These are phyloP conservation scores for Plebejus melissa DNA, from an alignment of 2,888 invertebrate genomes.

Conservation along the genomic window DNA sequence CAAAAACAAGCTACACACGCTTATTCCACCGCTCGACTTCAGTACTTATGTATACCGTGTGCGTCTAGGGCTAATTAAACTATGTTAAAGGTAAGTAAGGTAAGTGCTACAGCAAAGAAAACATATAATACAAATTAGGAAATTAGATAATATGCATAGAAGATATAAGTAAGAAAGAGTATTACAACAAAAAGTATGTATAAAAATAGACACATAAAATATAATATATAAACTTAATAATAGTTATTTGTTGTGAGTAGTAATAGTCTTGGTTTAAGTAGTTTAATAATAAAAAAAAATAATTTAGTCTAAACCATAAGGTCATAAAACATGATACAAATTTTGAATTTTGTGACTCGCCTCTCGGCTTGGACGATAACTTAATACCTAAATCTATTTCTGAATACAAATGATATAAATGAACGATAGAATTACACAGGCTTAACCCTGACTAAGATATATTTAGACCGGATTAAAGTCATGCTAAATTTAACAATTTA, in stretches of 20 bases:
- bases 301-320: neutral
- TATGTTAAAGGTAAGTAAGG: constrained; percentile 8
- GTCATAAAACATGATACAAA: neutral
- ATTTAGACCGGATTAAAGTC: constrained; percentile 4
- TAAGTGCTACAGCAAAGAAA: neutral
- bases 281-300: neutral
- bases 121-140: neutral
- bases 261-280: neutral
- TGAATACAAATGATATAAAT: neutral
- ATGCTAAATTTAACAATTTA: constrained; percentile 8
- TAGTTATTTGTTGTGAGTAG: neutral
- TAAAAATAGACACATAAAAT: neutral
- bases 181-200: neutral
- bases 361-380: neutral
- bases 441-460: constrained; percentile 1
- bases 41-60: constrained; percentile 21
- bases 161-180: neutral
- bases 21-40: constrained; percentile 54
- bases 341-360: neutral
- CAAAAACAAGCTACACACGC: constrained; percentile 76
- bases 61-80: constrained; percentile 1
- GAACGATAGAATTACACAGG: neutral
- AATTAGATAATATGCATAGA: neutral
- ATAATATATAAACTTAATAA: neutral
- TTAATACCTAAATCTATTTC: neutral